These are phyloP conservation scores for Gari tellinella DNA, from an alignment of 2,888 invertebrate species.

Conservation along the genomic window DNA sequence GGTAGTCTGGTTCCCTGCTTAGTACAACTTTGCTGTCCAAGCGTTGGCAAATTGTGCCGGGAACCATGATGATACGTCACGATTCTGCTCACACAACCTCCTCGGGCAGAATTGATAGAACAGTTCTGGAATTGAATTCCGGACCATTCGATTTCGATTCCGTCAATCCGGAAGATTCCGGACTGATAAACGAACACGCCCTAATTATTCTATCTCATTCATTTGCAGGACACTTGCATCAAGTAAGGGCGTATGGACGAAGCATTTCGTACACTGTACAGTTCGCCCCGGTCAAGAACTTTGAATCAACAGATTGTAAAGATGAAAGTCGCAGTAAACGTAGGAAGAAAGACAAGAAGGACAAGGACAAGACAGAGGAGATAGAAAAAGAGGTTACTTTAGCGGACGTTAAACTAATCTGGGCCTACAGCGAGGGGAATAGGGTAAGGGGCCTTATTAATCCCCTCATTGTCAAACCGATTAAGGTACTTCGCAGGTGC, in stretches of 20 bases:
- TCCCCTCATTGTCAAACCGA: no score
- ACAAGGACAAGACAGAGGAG: slow-evolving; percentile 8
- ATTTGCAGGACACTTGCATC: slow-evolving; percentile 78
- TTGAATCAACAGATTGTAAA: slow-evolving; percentile 75
- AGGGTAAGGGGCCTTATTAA: slow-evolving; percentile 66
- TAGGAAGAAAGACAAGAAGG: slow-evolving; percentile 23
- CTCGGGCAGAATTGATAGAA: no score
- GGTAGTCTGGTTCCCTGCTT: no score
- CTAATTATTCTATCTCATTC: background rate
- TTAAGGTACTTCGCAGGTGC: no score
- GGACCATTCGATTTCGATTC: no score
- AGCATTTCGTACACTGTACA: slow-evolving; percentile 81
- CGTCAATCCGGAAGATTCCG: no score
- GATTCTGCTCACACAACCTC: no score
- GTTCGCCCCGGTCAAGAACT: slow-evolving; percentile 74
- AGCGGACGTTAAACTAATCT: slow-evolving; percentile 75
- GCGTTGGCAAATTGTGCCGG: no score
- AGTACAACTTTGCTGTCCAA: no score
- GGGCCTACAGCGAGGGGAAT: slow-evolving; percentile 76
- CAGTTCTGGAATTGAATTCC: no score
- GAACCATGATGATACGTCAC: no score
- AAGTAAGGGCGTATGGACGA: slow-evolving; percentile 82
- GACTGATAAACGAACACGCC: no score
- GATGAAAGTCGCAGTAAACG: slow-evolving; percentile 28
- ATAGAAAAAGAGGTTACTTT: slow-evolving; percentile 53